Conservation (phyloP, 2,888 invertebrate genomes). For the Trissolcus brochymenae region DNA sequence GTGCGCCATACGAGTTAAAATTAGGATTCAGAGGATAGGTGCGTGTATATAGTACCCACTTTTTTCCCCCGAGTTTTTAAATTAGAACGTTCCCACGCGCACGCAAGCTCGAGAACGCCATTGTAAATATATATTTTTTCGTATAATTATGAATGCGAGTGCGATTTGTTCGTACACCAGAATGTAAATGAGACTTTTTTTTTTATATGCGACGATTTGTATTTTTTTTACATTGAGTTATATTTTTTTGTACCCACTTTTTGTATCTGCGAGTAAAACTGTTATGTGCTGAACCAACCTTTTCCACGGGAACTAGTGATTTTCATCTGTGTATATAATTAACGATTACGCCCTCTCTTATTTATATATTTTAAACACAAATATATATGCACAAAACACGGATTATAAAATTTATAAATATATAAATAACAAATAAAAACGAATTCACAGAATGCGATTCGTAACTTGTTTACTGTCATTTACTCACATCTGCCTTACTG, state of each 20-base stretch:
- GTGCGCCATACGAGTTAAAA: conserved; percentile 25
- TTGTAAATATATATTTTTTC: conserved; percentile 48
- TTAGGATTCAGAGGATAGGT: conserved; percentile 26
- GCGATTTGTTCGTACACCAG: neutral
- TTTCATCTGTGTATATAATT: conserved; percentile 64
- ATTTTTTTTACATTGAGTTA: neutral
- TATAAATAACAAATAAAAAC: conserved; percentile 58
- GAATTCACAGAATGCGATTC: conserved; percentile 47
- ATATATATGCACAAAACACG: conserved; percentile 46
- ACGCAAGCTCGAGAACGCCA: neutral
- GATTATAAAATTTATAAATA: conserved; percentile 49
- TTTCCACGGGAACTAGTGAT: conserved; percentile 62
- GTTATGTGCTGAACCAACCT: conserved; percentile 24
- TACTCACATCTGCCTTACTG: conserved; percentile 6
- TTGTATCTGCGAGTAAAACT: neutral
- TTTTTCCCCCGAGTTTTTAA: conserved; percentile 10
- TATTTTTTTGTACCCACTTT: too few relatives aligned
- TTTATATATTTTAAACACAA: conserved; percentile 53
- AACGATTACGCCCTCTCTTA: conserved; percentile 50
- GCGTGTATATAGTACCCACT: conserved; percentile 59
- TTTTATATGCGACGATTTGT: neutral
- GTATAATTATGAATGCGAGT: neutral
- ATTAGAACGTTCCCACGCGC: conserved; percentile 23
- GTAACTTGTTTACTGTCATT: conserved; percentile 7
- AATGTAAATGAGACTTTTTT: conserved; percentile 1